Evolutionary conservation across 2,888 invertebrate genomes (phyloP), one percentile per base, ranked within the genome.

Genomic region (Maniola hyperantus): DNA sequence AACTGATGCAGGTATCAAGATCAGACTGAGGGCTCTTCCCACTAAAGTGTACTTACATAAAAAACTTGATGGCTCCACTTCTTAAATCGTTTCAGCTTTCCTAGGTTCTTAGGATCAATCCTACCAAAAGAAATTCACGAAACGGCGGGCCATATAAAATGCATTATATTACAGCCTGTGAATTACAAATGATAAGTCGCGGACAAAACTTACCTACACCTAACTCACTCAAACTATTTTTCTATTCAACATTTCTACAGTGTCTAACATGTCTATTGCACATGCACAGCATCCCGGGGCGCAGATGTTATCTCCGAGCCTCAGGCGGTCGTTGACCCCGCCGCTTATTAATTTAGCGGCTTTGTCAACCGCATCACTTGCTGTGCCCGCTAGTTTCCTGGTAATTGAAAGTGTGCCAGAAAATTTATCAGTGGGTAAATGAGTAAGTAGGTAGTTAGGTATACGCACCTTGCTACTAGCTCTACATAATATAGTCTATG

Each of bases 301-400:
- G 36, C 58, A 64, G 55, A 68, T 68, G 65, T 68, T 70, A 70
- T 70, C 70, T 68, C 6, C 5, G 50, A 66, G 33, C 63, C 62
- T 55, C 54, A 26, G 62, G 39, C 51, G 70, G 60, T 64, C 64
- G 39, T 48, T 60, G 65, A 68, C 64, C 55, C 60, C 11, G 8
- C 44, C 11, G 18, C 15, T 65, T 65, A 65, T 59, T 59, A 59
- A 42, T 59, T 42, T 58, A 50, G 48, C 48, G 33, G 59, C 20
- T 57, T 20, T 42, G 57, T 57, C 57, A 55, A 55, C 55, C 55
- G 57, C 39, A 20, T 39, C 57, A 42, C 39, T 20, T 6, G 13
- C 18, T 39, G 39, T 18, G 18, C 36, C 13, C 18, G 57, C 42
- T 57, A 42, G 57, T 20, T 18, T 57, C 57, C 57, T 57, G 34